Evolutionary conservation across 2,797 vertebrate genomes (phyloP).

Genomic region (Macropodus opercularis): DNA sequence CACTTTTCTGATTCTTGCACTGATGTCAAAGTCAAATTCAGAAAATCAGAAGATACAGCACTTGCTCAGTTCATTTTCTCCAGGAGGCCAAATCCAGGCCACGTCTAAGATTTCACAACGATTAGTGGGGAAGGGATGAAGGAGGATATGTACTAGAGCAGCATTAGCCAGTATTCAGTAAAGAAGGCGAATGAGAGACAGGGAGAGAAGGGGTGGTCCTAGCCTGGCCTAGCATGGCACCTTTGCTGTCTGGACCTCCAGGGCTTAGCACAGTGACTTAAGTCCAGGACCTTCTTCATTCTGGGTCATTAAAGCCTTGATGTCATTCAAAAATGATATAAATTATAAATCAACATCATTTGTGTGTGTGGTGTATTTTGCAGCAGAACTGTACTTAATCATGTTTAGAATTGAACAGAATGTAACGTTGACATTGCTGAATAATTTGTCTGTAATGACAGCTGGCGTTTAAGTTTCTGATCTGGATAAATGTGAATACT

Average conservation of each 20-base stretch:
- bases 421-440: constrained; percentile 51
- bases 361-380: constrained; percentile 4
- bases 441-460: constrained; percentile 45
- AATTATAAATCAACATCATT: too few relatives aligned
- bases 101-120: constrained; percentile 82
- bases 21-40: too few relatives aligned
- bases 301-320: background rate
- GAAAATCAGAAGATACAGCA: background rate
- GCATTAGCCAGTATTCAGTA: constrained; percentile 83
- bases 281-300: background rate
- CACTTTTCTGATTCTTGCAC: too few relatives aligned
- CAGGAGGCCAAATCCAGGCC: constrained; percentile 66
- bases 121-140: constrained; percentile 76
- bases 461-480: constrained; percentile 46
- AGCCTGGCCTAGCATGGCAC: constrained; percentile 53
- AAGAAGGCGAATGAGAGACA: constrained; percentile 20
- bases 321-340: too few relatives aligned
- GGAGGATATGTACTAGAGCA: constrained; percentile 78
- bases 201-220: constrained; percentile 33
- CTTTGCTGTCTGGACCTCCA: constrained; percentile 61
- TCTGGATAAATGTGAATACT: constrained; percentile 38
- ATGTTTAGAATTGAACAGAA: constrained; percentile 45
- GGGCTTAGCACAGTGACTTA: constrained; percentile 20
- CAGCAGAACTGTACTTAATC: too few relatives aligned
- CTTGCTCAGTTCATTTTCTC: constrained; percentile 14